Conservation (phyloP, 2,888 invertebrate genomes). For the Busseola fusca region DNA sequence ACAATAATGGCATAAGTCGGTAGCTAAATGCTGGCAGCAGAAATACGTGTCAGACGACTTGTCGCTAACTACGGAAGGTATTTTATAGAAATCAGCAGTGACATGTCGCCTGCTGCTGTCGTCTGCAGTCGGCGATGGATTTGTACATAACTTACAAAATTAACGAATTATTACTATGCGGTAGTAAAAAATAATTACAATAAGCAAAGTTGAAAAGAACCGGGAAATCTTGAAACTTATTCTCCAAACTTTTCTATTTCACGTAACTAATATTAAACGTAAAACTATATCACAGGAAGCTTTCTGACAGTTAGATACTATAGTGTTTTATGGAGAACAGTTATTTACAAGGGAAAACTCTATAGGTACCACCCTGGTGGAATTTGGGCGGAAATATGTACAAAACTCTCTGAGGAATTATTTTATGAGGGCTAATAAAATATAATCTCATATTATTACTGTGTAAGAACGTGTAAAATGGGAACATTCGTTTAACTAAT, state of each 20-base stretch:
- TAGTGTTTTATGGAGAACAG: constrained; percentile 5
- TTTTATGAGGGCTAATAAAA: not conserved
- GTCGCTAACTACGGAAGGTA: not conserved
- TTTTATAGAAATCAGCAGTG: not conserved
- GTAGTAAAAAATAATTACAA: not conserved
- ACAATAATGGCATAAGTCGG: too few relatives aligned
- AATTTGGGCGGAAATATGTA: not conserved
- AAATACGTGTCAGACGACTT: not conserved
- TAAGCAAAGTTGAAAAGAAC: not conserved
- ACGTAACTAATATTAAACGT: constrained; percentile 22
- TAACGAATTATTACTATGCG: too few relatives aligned
- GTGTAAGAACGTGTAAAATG: not conserved
- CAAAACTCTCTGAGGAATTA: not conserved
- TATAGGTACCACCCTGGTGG: not conserved
- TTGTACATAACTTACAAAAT: not conserved
- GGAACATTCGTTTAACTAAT: not conserved
- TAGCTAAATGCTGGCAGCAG: not conserved
- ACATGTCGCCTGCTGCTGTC: not conserved
- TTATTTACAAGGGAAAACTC: constrained; percentile 11
- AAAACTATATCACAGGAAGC: constrained; percentile 9
- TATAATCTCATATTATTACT: not conserved
- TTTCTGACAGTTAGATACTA: not conserved
- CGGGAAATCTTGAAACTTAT: not conserved
- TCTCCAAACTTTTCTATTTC: constrained; percentile 5
- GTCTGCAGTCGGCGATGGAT: not conserved